Evolutionary conservation across 2,797 vertebrate genomes (phyloP).

Genomic region (Mycteria americana): DNA sequence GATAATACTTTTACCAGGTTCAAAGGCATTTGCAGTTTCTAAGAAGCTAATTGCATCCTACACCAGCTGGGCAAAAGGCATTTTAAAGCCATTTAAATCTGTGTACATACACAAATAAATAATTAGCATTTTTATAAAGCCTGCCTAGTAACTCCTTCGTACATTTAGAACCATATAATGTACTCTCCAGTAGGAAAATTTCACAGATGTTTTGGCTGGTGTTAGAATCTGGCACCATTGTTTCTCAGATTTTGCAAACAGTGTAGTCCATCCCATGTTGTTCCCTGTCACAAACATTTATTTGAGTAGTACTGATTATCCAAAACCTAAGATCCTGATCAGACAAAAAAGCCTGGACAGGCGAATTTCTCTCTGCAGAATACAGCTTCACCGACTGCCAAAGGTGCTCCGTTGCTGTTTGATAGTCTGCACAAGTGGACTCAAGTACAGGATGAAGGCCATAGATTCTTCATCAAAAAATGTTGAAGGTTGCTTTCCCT

Average conservation of each 20-base stretch:
- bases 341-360: not conserved
- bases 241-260: not conserved
- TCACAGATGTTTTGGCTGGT: slow-evolving; percentile 44
- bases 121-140: slow-evolving; percentile 65
- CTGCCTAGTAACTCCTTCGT: slow-evolving; percentile 17
- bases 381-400: not conserved
- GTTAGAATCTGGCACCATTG: not conserved
- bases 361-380: not conserved
- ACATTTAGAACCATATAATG: slow-evolving; percentile 10
- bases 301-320: not conserved
- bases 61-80: slow-evolving; percentile 58
- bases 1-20: slow-evolving; percentile 24
- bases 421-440: not conserved
- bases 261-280: not conserved
- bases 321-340: not conserved
- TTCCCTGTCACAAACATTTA: not conserved
- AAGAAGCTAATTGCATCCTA: slow-evolving; percentile 51
- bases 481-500: not conserved
- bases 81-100: slow-evolving; percentile 55
- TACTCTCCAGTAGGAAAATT: slow-evolving; percentile 26
- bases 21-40: slow-evolving; percentile 48
- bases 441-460: not conserved
- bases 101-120: slow-evolving; percentile 61
- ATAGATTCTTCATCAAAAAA: not conserved
- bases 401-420: not conserved